These are phyloP conservation scores for Polymixis flavicincta DNA, from an alignment of 2,888 invertebrate species.

Conservation along the genomic window DNA sequence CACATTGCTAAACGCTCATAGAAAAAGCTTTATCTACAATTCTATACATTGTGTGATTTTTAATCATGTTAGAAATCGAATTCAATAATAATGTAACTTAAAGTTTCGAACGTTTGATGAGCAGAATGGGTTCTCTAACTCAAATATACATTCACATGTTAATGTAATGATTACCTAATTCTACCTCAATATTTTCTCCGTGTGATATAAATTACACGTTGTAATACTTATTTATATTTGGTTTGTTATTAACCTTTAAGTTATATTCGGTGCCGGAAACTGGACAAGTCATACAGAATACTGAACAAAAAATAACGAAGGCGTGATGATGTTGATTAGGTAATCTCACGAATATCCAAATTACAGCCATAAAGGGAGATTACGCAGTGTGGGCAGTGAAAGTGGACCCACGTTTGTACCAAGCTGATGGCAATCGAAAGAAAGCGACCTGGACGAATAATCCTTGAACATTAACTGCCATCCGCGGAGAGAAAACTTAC, in stretches of 20 bases:
- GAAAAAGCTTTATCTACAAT: slow-evolving; percentile 1
- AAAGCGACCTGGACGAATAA: slow-evolving; percentile 74
- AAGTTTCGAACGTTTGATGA: not conserved
- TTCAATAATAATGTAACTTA: not conserved
- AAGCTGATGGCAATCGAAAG: slow-evolving; percentile 65
- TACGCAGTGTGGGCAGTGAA: slow-evolving; percentile 67
- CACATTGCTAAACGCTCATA: slow-evolving; percentile 9
- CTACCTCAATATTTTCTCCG: slow-evolving; percentile 2
- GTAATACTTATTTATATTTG: slow-evolving; percentile 1
- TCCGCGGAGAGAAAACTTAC: slow-evolving; percentile 46
- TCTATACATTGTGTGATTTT: not conserved
- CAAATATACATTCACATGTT: slow-evolving; percentile 1
- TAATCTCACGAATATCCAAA: slow-evolving; percentile 54
- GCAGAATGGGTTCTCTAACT: slow-evolving; percentile 8
- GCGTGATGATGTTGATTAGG: slow-evolving; percentile 31
- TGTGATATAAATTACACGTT: not conserved
- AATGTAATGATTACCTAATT: slow-evolving; percentile 4
- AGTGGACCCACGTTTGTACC: slow-evolving; percentile 61
- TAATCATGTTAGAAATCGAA: not conserved
- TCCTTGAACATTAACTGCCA: slow-evolving; percentile 65
- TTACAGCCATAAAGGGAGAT: slow-evolving; percentile 50
- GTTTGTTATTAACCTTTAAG: slow-evolving; percentile 10
- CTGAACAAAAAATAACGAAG: slow-evolving; percentile 19
- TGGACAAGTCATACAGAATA: not conserved
- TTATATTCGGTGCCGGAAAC: slow-evolving; percentile 19